A percentile compares a stretch with the other conserved stretches of the same genome.
These are phyloP conservation scores for Peromyscus attwateri DNA, from an alignment of 2,797 vertebrate genomes.

Conservation along the genomic window DNA sequence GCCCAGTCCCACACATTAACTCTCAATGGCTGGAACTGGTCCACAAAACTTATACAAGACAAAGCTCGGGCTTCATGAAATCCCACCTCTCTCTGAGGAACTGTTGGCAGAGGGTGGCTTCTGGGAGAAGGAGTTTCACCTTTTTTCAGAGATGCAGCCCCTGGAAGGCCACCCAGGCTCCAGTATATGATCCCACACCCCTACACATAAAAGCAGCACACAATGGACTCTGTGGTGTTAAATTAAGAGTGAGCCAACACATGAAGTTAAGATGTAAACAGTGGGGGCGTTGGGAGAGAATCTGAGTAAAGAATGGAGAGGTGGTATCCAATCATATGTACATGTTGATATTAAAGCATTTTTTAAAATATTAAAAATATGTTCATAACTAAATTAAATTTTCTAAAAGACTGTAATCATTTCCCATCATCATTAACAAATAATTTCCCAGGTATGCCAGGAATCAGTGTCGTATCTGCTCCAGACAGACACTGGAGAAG, in stretches of 20 bases:
- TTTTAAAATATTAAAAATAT: neutral
- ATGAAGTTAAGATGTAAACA: neutral
- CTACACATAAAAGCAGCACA: neutral
- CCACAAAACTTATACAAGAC: neutral
- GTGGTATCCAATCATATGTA: neutral
- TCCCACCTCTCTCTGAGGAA: neutral
- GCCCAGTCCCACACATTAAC: neutral
- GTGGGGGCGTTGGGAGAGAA: neutral
- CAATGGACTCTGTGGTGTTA: neutral
- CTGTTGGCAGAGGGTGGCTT: no score
- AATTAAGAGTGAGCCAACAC: neutral
- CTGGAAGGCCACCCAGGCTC: neutral
- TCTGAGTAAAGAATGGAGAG: neutral
- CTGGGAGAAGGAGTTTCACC: neutral
- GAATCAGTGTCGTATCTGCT: fast-evolving
- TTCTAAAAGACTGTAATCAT: neutral
- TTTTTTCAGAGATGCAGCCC: neutral
- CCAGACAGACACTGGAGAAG: neutral
- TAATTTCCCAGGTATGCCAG: no score
- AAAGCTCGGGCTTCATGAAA: neutral
- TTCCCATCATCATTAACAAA: neutral
- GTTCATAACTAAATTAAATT: neutral
- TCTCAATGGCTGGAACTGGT: neutral
- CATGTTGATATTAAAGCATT: neutral
- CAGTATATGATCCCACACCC: neutral